A percentile compares a stretch with the other conserved stretches of the same genome.
These are phyloP conservation scores for Cataglyphis livida DNA, from an alignment of 2,888 invertebrate species.

Conservation along the genomic window DNA sequence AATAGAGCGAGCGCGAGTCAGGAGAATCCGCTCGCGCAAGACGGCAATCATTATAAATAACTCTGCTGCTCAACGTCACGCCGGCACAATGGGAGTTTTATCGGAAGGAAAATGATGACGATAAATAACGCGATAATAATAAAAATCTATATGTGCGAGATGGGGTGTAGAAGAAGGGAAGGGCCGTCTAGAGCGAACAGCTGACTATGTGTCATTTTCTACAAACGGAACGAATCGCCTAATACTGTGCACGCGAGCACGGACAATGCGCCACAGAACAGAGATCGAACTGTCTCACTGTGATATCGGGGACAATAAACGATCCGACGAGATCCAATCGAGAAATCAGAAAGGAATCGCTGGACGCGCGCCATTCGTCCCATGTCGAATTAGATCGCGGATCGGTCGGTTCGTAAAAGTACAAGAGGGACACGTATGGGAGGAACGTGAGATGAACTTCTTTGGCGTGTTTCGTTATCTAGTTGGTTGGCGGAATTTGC, in stretches of 20 bases:
- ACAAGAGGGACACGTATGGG: conserved; percentile 32
- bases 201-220: conserved; percentile 57
- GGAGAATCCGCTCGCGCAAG: conserved; percentile 51
- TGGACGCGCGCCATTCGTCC: conserved; percentile 37
- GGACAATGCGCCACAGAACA: conserved; percentile 66
- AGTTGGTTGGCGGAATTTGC: neutral
- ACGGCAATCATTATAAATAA: conserved; percentile 78
- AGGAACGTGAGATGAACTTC: conserved; percentile 36
- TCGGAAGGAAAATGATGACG: conserved; percentile 74
- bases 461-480: conserved; percentile 44
- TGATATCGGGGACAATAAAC: conserved; percentile 56
- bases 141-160: conserved; percentile 57
- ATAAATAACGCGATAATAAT: conserved; percentile 78
- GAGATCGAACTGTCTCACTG: conserved; percentile 46
- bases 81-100: conserved; percentile 76
- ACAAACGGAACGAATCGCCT: conserved; percentile 72
- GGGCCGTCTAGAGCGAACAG: conserved; percentile 11
- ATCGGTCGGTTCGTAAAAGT: conserved; percentile 50
- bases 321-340: conserved; percentile 50
- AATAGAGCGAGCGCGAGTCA: conserved; percentile 5
- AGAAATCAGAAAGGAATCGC: conserved; percentile 62
- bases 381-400: conserved; percentile 48
- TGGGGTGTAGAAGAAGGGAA: neutral
- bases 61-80: conserved; percentile 71
- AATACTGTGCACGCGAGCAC: conserved; percentile 64